A percentile compares a stretch with the other conserved stretches of the same genome.
phyloP scores from a whole-genome alignment of 30 jellyfish, hydroid and myxozoan genomes.

The Hydractinia echinata region DNA sequence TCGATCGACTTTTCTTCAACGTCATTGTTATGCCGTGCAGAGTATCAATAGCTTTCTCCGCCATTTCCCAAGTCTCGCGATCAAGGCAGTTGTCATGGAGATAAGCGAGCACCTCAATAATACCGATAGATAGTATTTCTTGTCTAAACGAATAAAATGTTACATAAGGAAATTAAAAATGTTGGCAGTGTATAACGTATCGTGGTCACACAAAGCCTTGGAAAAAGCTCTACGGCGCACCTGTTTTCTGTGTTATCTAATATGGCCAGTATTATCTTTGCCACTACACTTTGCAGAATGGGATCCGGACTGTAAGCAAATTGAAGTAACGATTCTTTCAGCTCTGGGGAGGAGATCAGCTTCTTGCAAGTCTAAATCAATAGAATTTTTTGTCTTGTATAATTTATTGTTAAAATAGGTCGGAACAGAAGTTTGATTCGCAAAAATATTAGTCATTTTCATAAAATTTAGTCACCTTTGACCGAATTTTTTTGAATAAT shows the following conservation, averaged over 20 bases:
- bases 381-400: background rate
- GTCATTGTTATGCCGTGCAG: slow-evolving; percentile 71
- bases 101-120: slow-evolving; percentile 81
- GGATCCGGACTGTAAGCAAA: slow-evolving; percentile 96
- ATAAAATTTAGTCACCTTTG: background rate
- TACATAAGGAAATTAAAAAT: background rate
- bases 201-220: background rate
- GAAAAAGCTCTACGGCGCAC: slow-evolving; percentile 24
- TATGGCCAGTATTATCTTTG: slow-evolving; percentile 70
- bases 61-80: slow-evolving; percentile 97
- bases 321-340: slow-evolving; percentile 80
- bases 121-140: slow-evolving; percentile 77
- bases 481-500: background rate
- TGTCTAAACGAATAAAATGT: slow-evolving; percentile 38
- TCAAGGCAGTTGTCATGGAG: slow-evolving; percentile 89
- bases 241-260: slow-evolving; percentile 66
- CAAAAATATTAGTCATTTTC: too few relatives aligned
- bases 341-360: slow-evolving; percentile 58
- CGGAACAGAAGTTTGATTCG: background rate
- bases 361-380: slow-evolving; percentile 58
- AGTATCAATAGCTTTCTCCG: slow-evolving; percentile 86
- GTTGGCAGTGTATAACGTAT: background rate
- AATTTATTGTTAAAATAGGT: background rate
- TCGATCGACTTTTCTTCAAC: slow-evolving; percentile 34
- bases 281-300: slow-evolving; percentile 83